Evolutionary conservation across 2,888 invertebrate species (phyloP).

Genomic region (Mesorhabditis spiculigera): DNA sequence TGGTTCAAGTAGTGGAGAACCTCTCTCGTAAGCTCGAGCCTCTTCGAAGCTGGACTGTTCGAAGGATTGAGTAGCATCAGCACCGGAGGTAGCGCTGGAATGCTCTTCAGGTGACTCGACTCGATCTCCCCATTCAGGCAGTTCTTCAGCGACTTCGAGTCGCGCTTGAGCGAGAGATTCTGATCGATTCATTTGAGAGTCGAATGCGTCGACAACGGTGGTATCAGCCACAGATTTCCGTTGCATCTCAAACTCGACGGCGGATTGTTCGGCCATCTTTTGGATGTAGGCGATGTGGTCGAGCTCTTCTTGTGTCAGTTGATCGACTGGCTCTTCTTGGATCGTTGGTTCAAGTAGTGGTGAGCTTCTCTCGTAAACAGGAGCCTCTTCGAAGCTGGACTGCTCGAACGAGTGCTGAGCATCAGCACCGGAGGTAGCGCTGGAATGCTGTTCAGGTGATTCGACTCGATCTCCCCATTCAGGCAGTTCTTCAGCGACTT

Average conservation of each 20-base stretch:
- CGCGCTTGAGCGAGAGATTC: background rate
- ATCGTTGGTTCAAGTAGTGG: conserved; percentile 14
- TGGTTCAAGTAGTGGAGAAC: conserved; percentile 12
- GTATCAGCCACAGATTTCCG: background rate
- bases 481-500: conserved; percentile 11
- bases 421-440: conserved; percentile 15
- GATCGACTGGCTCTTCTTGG: conserved; percentile 9
- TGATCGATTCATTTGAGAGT: background rate
- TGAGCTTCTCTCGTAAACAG: conserved; percentile 9
- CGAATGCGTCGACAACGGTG: background rate
- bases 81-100: background rate
- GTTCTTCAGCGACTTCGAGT: conserved; percentile 9
- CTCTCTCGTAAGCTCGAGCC: conserved; percentile 10
- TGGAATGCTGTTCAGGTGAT: conserved; percentile 6
- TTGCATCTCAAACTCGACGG: conserved; percentile 11
- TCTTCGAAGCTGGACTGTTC: background rate
- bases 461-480: background rate
- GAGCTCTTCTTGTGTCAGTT: conserved; percentile 28
- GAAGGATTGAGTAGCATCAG: background rate
- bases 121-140: background rate
- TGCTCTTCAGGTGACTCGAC: background rate
- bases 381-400: background rate
- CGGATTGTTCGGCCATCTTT: conserved; percentile 15
- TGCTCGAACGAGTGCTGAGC: conserved; percentile 8
- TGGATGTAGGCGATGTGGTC: conserved; percentile 24